phyloP scores from a whole-genome alignment of 2,797 vertebrate species.

The Rostrhamus sociabilis region DNA sequence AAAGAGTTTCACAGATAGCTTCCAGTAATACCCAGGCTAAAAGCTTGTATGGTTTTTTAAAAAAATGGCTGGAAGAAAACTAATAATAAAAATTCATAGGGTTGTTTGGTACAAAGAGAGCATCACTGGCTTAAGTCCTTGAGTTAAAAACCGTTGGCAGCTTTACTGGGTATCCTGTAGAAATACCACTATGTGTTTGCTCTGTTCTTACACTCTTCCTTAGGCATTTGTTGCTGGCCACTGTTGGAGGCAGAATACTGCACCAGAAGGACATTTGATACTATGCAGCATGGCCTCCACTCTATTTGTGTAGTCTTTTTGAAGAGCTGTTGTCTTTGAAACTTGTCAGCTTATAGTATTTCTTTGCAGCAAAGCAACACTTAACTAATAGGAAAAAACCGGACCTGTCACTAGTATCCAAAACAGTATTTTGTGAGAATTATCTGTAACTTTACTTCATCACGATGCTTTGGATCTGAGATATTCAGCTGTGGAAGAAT shows the following conservation, averaged over 20 bases:
- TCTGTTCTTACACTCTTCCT: not conserved
- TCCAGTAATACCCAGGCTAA: not conserved
- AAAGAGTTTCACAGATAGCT: not conserved
- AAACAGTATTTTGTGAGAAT: not conserved
- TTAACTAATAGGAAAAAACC: not conserved
- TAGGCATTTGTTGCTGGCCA: not conserved
- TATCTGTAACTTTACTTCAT: not conserved
- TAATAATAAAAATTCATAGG: not conserved
- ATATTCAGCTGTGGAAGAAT: not conserved
- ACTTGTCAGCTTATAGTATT: not conserved
- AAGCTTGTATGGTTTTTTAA: not conserved
- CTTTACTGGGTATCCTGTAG: not conserved
- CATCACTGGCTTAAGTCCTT: not conserved
- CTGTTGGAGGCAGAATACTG: not conserved
- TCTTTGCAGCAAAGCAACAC: not conserved
- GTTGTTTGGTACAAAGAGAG: not conserved
- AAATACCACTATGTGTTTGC: not conserved
- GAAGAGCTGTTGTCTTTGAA: not conserved
- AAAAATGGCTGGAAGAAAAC: not conserved
- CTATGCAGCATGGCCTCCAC: not conserved
- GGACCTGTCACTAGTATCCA: not conserved
- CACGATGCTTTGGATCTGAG: not conserved
- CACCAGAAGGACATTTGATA: not conserved
- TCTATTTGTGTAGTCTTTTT: not conserved
- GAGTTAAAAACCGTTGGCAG: not conserved